Evolutionary conservation across 1,140 invertebrate genomes (phyloP), one percentile per base, ranked within the genome.

Genomic region (Heliconius eleuchia): DNA sequence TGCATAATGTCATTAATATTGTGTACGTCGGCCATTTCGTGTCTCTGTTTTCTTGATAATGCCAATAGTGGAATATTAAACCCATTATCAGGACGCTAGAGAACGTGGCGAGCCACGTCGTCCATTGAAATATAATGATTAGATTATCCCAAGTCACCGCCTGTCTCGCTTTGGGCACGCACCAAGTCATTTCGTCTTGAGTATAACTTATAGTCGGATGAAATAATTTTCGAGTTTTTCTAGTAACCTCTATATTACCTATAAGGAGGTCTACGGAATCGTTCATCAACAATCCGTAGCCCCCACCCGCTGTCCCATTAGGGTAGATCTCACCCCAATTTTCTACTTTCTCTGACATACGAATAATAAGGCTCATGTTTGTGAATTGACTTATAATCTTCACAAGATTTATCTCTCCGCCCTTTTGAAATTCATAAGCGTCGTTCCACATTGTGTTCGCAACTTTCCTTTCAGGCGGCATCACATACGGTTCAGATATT

Each of bases 181-280:
- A 95, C 91, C 94, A 94, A 0, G 94, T 95, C 87, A 94, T 94
- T 80, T 95, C 93, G 77, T 95, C 94, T 85, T 95, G 94, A 18
- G 92, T 92, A 79, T 95, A 95, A 73, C 91, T 94, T 11, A 90
- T 85, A 1, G 94, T 94, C 1, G 94, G 89, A 83, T 94, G 83
- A 71, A 95, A 95, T 88, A 90, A 93, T 78, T 92, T 94, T 27
- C 94, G 86, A 19, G 93, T 87, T 34, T 87, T 90, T 82, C 85
- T 92, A 11, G 94, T 93, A 1, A 94, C 92, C 88, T 95, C 92
- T 74, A 95, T 91, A 78, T 95, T 94, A 8, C 94, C 94, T 30
- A 95, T 91, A 55, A 95, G 87, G 9, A 95, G 74, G 82, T 95
- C 94, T 2, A 88, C 87, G 11, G 87, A 82, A 78, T 92, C 91